These are phyloP conservation scores for Campaea margaritaria DNA, from an alignment of 2,888 invertebrate species.

Conservation along the genomic window DNA sequence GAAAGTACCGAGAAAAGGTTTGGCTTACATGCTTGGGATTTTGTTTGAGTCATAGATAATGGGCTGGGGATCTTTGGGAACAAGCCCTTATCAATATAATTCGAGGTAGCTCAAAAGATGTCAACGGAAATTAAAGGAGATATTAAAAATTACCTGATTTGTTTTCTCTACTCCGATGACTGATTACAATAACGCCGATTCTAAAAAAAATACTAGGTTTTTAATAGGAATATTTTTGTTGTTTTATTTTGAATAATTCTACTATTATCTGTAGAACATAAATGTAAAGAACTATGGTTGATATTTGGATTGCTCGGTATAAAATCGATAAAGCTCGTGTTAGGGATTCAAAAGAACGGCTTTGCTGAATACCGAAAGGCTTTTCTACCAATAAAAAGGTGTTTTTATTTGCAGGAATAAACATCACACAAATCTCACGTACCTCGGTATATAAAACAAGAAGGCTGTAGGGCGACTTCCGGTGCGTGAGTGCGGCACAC, in stretches of 20 bases:
- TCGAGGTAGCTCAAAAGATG: too few species aligned
- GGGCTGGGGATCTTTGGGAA: too few species aligned
- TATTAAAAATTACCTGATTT: too few species aligned
- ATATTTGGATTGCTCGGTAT: background rate
- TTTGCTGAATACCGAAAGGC: conserved; percentile 5
- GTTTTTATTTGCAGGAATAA: conserved; percentile 28
- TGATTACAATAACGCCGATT: too few species aligned
- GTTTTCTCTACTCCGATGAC: too few species aligned
- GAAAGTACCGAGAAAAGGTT: conserved; percentile 36
- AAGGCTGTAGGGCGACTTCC: conserved; percentile 62
- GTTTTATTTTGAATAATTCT: too few species aligned
- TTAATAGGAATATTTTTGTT: too few species aligned
- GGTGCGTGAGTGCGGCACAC: conserved; percentile 59
- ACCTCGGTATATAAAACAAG: conserved; percentile 50
- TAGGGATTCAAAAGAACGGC: background rate
- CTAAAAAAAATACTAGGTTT: too few species aligned
- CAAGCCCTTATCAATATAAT: too few species aligned
- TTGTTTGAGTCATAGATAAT: conserved; percentile 17
- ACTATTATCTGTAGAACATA: too few species aligned
- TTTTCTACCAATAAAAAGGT: conserved; percentile 15
- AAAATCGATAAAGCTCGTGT: background rate
- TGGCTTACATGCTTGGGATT: conserved; percentile 28
- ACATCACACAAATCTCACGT: conserved; percentile 26
- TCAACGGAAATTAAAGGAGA: too few species aligned
- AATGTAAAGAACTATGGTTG: too few species aligned